These are phyloP conservation scores for Pissodes strobi DNA, from an alignment of 1,140 invertebrate genomes.

Conservation along the genomic window DNA sequence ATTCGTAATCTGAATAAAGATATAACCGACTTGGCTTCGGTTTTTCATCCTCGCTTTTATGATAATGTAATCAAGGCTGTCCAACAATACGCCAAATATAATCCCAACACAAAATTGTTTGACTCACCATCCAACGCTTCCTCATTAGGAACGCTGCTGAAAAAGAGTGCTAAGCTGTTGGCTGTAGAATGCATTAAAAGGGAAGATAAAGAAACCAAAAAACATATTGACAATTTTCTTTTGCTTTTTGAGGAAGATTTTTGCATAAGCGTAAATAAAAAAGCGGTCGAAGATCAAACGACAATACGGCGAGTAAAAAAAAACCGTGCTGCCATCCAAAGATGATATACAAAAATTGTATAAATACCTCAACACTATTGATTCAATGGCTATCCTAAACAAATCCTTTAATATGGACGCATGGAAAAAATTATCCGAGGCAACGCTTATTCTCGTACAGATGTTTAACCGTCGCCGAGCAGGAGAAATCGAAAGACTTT, in stretches of 20 bases:
- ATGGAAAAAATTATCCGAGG: slow-evolving; percentile 10
- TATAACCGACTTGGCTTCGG: background rate
- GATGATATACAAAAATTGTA: slow-evolving; percentile 16
- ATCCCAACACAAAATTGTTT: slow-evolving; percentile 12
- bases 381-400: slow-evolving; percentile 8
- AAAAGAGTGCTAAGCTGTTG: slow-evolving; percentile 13
- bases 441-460: background rate
- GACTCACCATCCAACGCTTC: slow-evolving; percentile 8
- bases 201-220: slow-evolving; percentile 15
- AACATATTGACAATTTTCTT: slow-evolving; percentile 14
- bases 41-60: slow-evolving; percentile 9
- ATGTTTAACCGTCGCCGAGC: slow-evolving; percentile 5
- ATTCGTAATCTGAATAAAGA: slow-evolving; percentile 7
- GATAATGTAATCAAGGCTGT: slow-evolving; percentile 1
- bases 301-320: slow-evolving; percentile 11
- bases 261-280: slow-evolving; percentile 11
- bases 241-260: slow-evolving; percentile 16
- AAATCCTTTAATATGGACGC: slow-evolving; percentile 4
- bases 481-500: slow-evolving; percentile 13
- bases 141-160: slow-evolving; percentile 9
- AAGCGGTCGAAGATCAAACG: slow-evolving; percentile 18
- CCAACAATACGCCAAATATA: slow-evolving; percentile 6
- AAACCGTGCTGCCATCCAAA: slow-evolving; percentile 18
- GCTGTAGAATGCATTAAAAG: slow-evolving; percentile 19
- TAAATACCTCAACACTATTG: slow-evolving; percentile 18